phyloP scores from a whole-genome alignment of 2,797 vertebrate genomes.

The Sebastes minor region DNA sequence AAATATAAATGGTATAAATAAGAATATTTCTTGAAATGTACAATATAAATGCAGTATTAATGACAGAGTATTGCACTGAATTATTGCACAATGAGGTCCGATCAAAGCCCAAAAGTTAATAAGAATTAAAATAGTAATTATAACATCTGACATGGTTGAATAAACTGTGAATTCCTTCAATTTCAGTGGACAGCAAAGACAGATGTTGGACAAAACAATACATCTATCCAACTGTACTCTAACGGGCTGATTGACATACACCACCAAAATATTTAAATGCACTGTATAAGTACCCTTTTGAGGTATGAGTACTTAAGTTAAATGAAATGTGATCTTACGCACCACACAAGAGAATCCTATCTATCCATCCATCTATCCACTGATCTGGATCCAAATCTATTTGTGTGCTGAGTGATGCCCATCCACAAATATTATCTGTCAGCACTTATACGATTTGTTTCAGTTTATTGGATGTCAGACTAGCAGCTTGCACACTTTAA shows the following conservation, averaged over 20 bases:
- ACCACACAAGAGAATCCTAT: not conserved
- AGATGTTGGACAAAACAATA: not conserved
- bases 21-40: too few relatives aligned
- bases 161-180: not conserved
- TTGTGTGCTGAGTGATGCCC: conserved; percentile 11
- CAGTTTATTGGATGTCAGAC: conserved; percentile 11
- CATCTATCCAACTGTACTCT: not conserved
- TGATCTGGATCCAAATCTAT: conserved; percentile 56
- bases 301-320: not conserved
- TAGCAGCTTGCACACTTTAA: not conserved
- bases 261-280: not conserved
- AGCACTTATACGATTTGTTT: conserved; percentile 26
- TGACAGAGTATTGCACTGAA: too few relatives aligned
- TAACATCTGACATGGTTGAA: not conserved
- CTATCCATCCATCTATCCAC: conserved; percentile 10
- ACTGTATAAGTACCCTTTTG: not conserved
- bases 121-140: not conserved
- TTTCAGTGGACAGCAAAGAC: not conserved
- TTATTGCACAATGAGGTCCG: not conserved
- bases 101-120: not conserved
- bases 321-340: not conserved
- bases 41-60: too few relatives aligned
- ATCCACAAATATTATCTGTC: conserved; percentile 19
- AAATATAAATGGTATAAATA: too few relatives aligned
- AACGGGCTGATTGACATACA: not conserved